phyloP scores from a whole-genome alignment of 2,888 invertebrate species.

The Ganaspis brasiliensis region DNA sequence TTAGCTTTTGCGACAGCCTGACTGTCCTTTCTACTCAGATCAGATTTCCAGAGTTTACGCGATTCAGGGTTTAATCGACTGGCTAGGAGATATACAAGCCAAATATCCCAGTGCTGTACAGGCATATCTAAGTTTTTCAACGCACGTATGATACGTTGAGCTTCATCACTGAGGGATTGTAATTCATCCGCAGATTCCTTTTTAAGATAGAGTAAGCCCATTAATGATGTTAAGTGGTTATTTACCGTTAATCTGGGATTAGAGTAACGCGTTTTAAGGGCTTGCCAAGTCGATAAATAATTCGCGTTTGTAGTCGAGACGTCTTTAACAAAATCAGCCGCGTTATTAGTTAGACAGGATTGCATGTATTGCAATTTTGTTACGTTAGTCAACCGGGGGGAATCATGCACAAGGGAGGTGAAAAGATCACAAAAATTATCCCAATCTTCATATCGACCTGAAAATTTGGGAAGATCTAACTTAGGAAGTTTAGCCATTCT shows the following conservation, averaged over 20 bases:
- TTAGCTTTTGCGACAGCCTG: background rate
- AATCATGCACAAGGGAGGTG: background rate
- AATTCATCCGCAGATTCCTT: too few species aligned
- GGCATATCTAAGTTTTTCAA: conserved; percentile 43
- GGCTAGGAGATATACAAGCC: conserved; percentile 8
- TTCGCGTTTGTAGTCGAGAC: too few species aligned
- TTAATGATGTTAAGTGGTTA: conserved; percentile 31
- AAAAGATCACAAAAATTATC: conserved; percentile 7
- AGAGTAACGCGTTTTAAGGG: too few species aligned
- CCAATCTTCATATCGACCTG: conserved; percentile 15
- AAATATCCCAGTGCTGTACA: too few species aligned
- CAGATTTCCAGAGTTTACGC: conserved; percentile 41
- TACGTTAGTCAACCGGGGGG: background rate
- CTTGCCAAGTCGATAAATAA: too few species aligned
- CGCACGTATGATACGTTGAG: conserved; percentile 45
- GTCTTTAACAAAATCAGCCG: background rate
- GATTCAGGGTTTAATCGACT: too few species aligned
- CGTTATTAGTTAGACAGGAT: conserved; percentile 3
- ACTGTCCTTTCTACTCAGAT: background rate
- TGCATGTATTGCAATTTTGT: background rate
- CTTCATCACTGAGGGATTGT: too few species aligned
- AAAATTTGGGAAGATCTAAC: background rate
- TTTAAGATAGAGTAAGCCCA: too few species aligned
- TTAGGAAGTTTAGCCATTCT: conserved; percentile 4
- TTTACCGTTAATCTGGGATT: conserved; percentile 34